Conservation (phyloP, 2,113 vertebrate species). For the Ifrita kowaldi region DNA sequence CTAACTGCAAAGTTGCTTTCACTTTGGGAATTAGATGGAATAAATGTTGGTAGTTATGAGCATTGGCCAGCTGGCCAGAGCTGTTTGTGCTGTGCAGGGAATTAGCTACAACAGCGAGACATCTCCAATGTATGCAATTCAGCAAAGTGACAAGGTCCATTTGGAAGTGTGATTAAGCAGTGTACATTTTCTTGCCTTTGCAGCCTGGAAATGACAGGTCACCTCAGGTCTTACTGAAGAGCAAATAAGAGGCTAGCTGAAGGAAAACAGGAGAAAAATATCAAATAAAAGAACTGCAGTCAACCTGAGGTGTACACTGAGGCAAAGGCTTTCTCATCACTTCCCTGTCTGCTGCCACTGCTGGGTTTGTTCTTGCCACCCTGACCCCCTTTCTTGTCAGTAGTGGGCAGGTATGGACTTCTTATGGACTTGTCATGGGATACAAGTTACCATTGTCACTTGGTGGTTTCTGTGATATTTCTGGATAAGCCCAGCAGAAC, state of each 20-base stretch:
- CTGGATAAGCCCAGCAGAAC: background rate
- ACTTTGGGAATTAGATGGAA: background rate
- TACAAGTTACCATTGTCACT: background rate
- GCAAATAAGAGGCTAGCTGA: background rate
- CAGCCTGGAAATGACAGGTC: background rate
- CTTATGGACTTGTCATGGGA: background rate
- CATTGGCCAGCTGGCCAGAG: constrained; percentile 11
- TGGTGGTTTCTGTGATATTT: background rate
- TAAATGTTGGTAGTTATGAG: background rate
- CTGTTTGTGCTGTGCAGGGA: background rate
- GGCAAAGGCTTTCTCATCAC: background rate
- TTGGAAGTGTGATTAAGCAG: background rate
- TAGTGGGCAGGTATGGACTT: background rate
- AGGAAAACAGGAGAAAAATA: background rate
- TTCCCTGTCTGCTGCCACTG: background rate
- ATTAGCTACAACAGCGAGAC: background rate
- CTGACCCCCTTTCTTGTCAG: background rate
- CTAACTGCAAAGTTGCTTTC: constrained; percentile 15
- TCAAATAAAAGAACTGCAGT: background rate
- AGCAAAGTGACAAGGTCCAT: background rate
- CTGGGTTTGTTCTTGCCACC: background rate
- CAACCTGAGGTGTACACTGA: no score
- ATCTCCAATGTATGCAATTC: background rate
- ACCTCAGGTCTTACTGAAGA: background rate
- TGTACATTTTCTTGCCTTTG: background rate